Evolutionary conservation across 2,888 invertebrate genomes (phyloP).

Genomic region (Cerceris ruficornis): DNA sequence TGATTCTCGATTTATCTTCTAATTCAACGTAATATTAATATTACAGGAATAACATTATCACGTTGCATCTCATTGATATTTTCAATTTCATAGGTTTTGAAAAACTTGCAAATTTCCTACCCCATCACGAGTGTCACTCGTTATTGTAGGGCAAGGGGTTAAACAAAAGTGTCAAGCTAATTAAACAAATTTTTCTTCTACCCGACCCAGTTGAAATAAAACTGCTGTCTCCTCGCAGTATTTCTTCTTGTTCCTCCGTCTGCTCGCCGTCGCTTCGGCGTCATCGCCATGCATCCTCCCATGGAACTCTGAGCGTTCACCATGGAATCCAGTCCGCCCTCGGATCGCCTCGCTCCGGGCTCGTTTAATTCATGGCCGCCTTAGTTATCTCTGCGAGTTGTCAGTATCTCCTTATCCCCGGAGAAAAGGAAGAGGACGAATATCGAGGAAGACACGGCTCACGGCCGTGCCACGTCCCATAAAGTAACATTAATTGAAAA

Average conservation of each 20-base stretch:
- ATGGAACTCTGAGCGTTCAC: constrained; percentile 18
- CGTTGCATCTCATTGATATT: too few relatives aligned
- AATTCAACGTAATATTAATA: too few relatives aligned
- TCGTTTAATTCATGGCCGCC: constrained; percentile 64
- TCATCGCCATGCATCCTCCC: constrained; percentile 40
- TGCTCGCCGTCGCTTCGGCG: constrained; percentile 18
- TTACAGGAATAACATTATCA: too few relatives aligned
- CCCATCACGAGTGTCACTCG: too few relatives aligned
- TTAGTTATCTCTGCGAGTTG: constrained; percentile 60
- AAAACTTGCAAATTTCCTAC: too few relatives aligned
- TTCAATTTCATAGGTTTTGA: too few relatives aligned
- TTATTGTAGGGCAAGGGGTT: too few relatives aligned
- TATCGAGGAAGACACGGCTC: constrained; percentile 38
- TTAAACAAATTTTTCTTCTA: too few relatives aligned
- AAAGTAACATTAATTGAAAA: constrained; percentile 66
- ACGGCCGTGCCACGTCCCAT: constrained; percentile 44
- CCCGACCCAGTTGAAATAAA: too few relatives aligned
- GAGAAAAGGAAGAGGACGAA: constrained; percentile 40
- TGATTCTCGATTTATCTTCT: too few relatives aligned
- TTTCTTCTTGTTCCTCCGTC: constrained; percentile 43
- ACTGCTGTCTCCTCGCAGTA: constrained; percentile 41
- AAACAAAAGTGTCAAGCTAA: too few relatives aligned
- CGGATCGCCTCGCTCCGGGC: constrained; percentile 50
- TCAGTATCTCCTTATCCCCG: constrained; percentile 46
- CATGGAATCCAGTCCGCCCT: constrained; percentile 57